Evolutionary conservation across 1,140 invertebrate genomes (phyloP).

Genomic region (Lordiphosa stackelbergi): DNA sequence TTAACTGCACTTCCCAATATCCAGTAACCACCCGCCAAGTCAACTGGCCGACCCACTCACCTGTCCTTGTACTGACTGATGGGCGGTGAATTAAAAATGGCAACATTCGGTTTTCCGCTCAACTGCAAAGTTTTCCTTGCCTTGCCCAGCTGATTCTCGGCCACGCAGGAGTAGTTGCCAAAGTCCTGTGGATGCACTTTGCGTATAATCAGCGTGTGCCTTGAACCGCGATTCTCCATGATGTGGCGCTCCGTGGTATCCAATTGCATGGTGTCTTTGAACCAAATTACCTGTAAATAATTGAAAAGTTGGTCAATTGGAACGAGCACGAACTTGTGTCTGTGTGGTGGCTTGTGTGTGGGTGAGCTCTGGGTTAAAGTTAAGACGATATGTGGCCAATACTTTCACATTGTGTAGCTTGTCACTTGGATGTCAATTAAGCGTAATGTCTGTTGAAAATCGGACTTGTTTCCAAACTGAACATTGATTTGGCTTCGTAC

Average conservation of each 20-base stretch:
- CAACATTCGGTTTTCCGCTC: slow-evolving; percentile 83
- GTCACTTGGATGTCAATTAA: slow-evolving; percentile 49
- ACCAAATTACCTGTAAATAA: slow-evolving; percentile 82
- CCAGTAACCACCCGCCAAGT: too few relatives aligned
- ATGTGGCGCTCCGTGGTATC: slow-evolving; percentile 82
- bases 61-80: slow-evolving; percentile 81
- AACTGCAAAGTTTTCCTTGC: slow-evolving; percentile 81
- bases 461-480: slow-evolving; percentile 33
- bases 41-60: slow-evolving; percentile 39
- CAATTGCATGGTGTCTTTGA: slow-evolving; percentile 83
- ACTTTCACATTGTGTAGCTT: slow-evolving; percentile 35
- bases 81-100: slow-evolving; percentile 81
- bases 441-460: slow-evolving; percentile 50
- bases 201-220: slow-evolving; percentile 82
- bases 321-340: slow-evolving; percentile 35
- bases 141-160: slow-evolving; percentile 83
- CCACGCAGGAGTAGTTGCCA: slow-evolving; percentile 84
- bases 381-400: slow-evolving; percentile 62
- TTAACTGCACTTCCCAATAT: too few relatives aligned
- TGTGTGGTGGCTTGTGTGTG: slow-evolving; percentile 19
- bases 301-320: slow-evolving; percentile 71
- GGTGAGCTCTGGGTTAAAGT: slow-evolving; percentile 36
- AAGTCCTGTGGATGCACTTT: slow-evolving; percentile 83
- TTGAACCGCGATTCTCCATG: slow-evolving; percentile 81
- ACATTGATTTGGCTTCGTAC: slow-evolving; percentile 44